These are phyloP conservation scores for Echeneis naucrates DNA, from an alignment of 2,797 vertebrate species.

Conservation along the genomic window DNA sequence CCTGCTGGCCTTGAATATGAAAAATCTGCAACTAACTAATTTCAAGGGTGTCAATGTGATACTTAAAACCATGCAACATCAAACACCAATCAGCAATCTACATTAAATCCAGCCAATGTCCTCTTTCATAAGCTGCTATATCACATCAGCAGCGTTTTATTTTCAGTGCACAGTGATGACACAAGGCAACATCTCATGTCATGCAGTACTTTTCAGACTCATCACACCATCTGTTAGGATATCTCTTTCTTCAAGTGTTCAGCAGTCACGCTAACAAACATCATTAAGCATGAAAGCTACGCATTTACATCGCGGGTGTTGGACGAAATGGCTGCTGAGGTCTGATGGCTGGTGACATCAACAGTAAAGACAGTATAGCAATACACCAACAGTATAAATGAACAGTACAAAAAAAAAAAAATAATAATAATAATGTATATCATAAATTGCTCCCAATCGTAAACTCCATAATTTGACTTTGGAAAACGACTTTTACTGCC, in stretches of 20 bases:
- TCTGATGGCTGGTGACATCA: no score
- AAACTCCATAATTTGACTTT: neutral
- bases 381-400: neutral
- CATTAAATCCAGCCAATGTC: neutral
- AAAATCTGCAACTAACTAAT: neutral
- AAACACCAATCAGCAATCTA: neutral
- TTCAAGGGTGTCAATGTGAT: no score
- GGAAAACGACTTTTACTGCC: neutral
- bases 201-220: no score
- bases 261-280: neutral
- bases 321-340: no score
- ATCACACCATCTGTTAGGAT: neutral
- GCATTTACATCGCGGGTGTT: neutral
- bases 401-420: neutral
- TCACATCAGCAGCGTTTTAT: neutral
- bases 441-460: neutral
- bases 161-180: neutral
- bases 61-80: neutral
- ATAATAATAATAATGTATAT: no score
- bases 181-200: neutral
- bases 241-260: neutral
- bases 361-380: no score
- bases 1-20: no score
- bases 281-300: neutral
- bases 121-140: neutral